Conservation (phyloP, 37 sponge, comb jelly and placozoan genomes). For the Haliclona indistincta region DNA sequence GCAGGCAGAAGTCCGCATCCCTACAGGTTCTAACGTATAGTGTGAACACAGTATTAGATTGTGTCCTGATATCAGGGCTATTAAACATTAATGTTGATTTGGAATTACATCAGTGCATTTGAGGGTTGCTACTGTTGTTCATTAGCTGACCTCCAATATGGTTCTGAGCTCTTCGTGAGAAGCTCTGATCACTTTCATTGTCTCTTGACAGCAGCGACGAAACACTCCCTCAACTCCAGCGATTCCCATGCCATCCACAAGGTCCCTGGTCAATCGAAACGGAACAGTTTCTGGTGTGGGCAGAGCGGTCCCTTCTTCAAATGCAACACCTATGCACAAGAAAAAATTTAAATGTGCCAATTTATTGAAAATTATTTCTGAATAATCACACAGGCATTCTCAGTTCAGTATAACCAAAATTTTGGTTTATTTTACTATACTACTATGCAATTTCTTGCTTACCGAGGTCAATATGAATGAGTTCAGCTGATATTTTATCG, state of each 20-base stretch:
- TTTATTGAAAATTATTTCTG: background rate
- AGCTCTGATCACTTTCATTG: slow-evolving; percentile 72
- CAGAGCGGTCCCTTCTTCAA: slow-evolving; percentile 92
- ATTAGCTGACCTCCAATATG: slow-evolving; percentile 81
- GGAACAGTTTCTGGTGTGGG: slow-evolving; percentile 96
- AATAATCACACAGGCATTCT: too few species aligned
- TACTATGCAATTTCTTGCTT: too few species aligned
- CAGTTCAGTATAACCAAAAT: background rate
- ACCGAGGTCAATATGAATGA: slow-evolving; percentile 99
- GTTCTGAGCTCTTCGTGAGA: slow-evolving; percentile 87
- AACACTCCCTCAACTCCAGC: slow-evolving; percentile 96
- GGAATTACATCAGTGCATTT: too few species aligned
- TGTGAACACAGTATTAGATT: too few species aligned
- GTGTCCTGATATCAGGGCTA: too few species aligned
- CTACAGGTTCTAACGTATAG: too few species aligned
- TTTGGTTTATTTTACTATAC: too few species aligned
- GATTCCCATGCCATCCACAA: slow-evolving; percentile 97
- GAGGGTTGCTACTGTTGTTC: too few species aligned
- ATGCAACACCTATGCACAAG: slow-evolving; percentile 75
- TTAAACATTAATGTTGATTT: too few species aligned
- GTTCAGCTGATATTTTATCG: slow-evolving; percentile 86
- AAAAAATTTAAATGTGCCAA: background rate
- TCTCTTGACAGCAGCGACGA: slow-evolving; percentile 92
- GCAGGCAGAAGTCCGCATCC: too few species aligned
- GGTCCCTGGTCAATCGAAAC: slow-evolving; percentile 94